Base-by-base conservation (phyloP, 1,140 invertebrate genomes). In the Listronotus oregonensis region DNA sequence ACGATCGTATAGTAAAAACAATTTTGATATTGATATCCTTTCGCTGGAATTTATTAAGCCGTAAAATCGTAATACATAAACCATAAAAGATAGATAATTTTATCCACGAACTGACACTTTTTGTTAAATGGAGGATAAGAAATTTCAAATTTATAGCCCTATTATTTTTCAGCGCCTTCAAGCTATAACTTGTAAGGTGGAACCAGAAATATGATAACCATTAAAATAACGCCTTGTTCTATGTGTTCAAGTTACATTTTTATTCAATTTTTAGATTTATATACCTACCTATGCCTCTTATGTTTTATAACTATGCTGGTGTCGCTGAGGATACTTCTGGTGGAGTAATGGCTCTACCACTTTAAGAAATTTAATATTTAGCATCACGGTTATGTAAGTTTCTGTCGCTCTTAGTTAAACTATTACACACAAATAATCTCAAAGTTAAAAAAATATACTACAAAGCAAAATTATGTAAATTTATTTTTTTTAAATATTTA, bases 41-140 rank as follows among this genome's bases (percentile, higher is more conserved):
- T 59, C 1, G 9, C 1, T 10, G 43, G 44, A 49, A 59, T 59
- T 59, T 59, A 59, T 59, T 59, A 59, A 59, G 44, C 57, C 57
- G 57, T 59, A 59, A 59, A 59, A 59, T 59, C 57, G 57, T 59
- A 59, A 59, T 59, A 59, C 43, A 59, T 62, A 62, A 52, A 62
- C 60, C 60, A 62, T 62, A 62, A 62, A 62, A 62, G 60, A 62
- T 44, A 54, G 47, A 62, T 62, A 62, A 62, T 62, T 62, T 62
- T 62, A 62, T 62, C 60, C 51, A 34, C 60, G 60, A 52, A 62
- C 60, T 62, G 60, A 62, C 60, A 62, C 60, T 62, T 62, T 62
- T 62, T 62, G 60, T 62, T 62, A 62, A 62, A 62, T 62, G 60
- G 60, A 62, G 60, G 60, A 62, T 62, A 62, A 52, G 60, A 62